Percentiles rank a stretch among this genome's conserved stretches.
These are phyloP conservation scores for Aphidius ervi DNA, from an alignment of 1,140 invertebrate species.

Conservation along the genomic window DNA sequence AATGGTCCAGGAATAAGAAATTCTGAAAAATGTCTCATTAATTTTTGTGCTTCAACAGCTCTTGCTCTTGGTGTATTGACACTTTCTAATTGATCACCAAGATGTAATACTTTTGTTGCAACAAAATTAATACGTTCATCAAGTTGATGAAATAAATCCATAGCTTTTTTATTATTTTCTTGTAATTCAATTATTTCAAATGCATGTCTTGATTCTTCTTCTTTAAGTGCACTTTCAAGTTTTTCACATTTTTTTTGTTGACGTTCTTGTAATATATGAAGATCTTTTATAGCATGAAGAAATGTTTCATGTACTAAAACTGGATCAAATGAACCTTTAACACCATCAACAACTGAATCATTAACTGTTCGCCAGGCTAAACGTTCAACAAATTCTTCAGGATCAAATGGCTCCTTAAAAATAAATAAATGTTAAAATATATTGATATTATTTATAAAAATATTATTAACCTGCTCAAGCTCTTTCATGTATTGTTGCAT, in stretches of 20 bases:
- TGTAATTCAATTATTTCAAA: constrained; percentile 77
- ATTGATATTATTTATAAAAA: no score
- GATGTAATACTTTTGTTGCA: constrained; percentile 93
- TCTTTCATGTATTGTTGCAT: constrained; percentile 82
- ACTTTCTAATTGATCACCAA: constrained; percentile 95
- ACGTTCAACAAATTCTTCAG: constrained; percentile 95
- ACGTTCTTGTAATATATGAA: constrained; percentile 75
- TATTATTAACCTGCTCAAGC: constrained; percentile 63
- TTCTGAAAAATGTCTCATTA: constrained; percentile 91
- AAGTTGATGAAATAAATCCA: constrained; percentile 84
- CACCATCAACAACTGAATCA: constrained; percentile 63
- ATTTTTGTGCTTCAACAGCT: constrained; percentile 89
- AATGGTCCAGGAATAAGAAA: constrained; percentile 85
- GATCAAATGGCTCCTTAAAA: constrained; percentile 87
- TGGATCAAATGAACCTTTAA: constrained; percentile 70
- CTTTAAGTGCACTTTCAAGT: constrained; percentile 75
- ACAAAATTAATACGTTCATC: constrained; percentile 96
- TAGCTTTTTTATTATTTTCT: constrained; percentile 83
- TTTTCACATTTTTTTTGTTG: constrained; percentile 85
- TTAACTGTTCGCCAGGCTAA: constrained; percentile 90
- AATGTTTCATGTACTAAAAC: constrained; percentile 85
- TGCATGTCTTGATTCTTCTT: constrained; percentile 83
- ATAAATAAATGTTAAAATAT: constrained; percentile 8
- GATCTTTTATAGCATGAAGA: constrained; percentile 81
- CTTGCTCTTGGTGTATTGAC: constrained; percentile 91